Evolutionary conservation across 2,888 invertebrate genomes (phyloP).

Genomic region (Callyntrura sp.): DNA sequence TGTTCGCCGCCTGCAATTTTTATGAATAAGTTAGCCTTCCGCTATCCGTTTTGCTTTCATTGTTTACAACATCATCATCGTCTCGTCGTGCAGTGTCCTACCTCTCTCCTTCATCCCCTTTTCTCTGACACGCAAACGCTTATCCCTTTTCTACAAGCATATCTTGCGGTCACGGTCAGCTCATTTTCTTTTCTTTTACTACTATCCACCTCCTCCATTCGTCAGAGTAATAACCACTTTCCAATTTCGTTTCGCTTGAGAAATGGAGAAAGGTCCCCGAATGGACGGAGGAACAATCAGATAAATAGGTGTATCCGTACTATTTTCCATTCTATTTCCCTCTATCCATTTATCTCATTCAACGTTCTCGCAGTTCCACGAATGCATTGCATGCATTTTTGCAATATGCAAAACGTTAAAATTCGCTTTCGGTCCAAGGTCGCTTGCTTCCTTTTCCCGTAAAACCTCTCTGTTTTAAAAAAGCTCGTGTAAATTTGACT

Average conservation of each 20-base stretch:
- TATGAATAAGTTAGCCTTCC: background rate
- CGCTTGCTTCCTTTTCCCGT: background rate
- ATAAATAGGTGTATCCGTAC: background rate
- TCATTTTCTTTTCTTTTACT: slow-evolving; percentile 22
- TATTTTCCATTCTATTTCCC: background rate
- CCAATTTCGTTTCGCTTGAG: slow-evolving; percentile 4
- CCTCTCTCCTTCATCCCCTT: background rate
- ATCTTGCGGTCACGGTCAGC: slow-evolving; percentile 6
- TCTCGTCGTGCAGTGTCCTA: no score
- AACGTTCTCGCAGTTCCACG: background rate
- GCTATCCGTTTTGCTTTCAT: background rate
- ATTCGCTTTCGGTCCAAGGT: slow-evolving; percentile 25
- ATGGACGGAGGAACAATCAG: background rate
- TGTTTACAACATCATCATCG: background rate
- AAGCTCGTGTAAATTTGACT: background rate
- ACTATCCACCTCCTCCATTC: no score
- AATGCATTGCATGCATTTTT: slow-evolving; percentile 16
- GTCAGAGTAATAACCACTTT: slow-evolving; percentile 11
- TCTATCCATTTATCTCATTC: background rate
- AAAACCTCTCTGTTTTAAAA: background rate
- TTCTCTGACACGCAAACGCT: background rate
- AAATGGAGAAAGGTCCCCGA: background rate
- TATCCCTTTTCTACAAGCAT: background rate
- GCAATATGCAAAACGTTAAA: slow-evolving; percentile 1
- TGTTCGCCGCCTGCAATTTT: background rate